A percentile compares a stretch with the other conserved stretches of the same genome.
These are phyloP conservation scores for Pristionchus mayeri DNA, from an alignment of 2,888 invertebrate genomes.

Conservation along the genomic window DNA sequence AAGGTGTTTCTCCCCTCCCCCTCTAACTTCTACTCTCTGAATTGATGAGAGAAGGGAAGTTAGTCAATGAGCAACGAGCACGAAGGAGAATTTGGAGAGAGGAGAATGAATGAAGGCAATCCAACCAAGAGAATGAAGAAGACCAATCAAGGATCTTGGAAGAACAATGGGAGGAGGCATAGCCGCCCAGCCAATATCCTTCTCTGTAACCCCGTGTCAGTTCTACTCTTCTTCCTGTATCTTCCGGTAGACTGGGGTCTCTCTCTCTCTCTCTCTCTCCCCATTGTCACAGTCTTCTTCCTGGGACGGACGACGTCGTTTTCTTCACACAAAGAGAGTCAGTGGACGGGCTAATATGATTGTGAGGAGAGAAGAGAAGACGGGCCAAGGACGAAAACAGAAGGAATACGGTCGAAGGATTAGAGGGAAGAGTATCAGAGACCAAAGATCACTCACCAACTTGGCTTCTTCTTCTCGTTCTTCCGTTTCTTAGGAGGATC, in stretches of 20 bases:
- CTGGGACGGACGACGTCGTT: background rate
- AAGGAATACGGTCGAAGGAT: slow-evolving; percentile 34
- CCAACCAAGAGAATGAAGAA: background rate
- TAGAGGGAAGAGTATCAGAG: slow-evolving; percentile 4
- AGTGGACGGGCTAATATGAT: slow-evolving; percentile 34
- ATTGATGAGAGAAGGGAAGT: slow-evolving; percentile 29
- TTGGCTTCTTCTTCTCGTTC: slow-evolving; percentile 17
- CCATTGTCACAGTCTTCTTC: background rate
- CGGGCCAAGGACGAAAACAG: background rate
- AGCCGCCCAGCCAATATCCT: too few relatives aligned
- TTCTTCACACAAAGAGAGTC: slow-evolving; percentile 21
- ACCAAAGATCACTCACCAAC: slow-evolving; percentile 3
- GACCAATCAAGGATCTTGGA: background rate
- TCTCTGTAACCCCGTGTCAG: background rate
- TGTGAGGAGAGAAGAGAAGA: slow-evolving; percentile 13
- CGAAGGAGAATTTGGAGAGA: slow-evolving; percentile 33
- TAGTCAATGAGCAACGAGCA: slow-evolving; percentile 25
- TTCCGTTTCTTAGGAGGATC: background rate
- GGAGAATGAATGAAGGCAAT: background rate
- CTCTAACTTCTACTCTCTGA: slow-evolving; percentile 33
- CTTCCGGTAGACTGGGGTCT: background rate
- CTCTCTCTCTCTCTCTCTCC: slow-evolving; percentile 16
- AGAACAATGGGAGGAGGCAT: background rate
- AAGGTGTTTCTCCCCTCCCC: slow-evolving; percentile 13
- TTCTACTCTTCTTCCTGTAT: background rate